A percentile compares a stretch with the other conserved stretches of the same genome.
These are phyloP conservation scores for Colletes latitarsis DNA, from an alignment of 1,140 invertebrate species.

Conservation along the genomic window DNA sequence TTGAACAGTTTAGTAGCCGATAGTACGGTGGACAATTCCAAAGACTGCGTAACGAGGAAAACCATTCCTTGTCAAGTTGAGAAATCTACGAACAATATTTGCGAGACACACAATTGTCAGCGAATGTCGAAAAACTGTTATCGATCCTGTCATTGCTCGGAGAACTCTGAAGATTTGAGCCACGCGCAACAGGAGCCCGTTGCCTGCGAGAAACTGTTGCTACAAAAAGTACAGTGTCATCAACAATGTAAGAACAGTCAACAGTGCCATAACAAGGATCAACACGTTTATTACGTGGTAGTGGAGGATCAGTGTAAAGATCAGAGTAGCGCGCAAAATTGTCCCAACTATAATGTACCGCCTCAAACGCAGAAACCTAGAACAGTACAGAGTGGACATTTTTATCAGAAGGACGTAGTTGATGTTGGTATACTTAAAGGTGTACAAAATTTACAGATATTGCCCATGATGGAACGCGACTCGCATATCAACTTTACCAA, in stretches of 20 bases:
- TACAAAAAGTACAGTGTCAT: not conserved
- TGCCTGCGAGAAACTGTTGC: not conserved
- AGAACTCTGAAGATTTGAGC: not conserved
- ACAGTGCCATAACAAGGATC: not conserved
- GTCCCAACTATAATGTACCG: not conserved
- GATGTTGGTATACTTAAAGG: constrained; percentile 16
- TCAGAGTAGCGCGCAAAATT: not conserved
- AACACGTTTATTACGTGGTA: constrained; percentile 9
- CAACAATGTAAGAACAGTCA: not conserved
- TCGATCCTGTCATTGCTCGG: not conserved
- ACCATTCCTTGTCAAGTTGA: not conserved
- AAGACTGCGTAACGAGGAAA: not conserved
- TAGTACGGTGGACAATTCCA: not conserved
- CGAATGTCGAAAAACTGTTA: not conserved
- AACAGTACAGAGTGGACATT: not conserved
- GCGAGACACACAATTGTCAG: not conserved
- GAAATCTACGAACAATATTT: not conserved
- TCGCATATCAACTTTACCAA: not conserved
- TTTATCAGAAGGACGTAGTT: not conserved
- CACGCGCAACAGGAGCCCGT: not conserved
- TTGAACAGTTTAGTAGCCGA: not conserved
- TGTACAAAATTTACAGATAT: constrained; percentile 21
- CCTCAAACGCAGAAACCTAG: not conserved
- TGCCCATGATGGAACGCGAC: not conserved
- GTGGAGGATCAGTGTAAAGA: constrained; percentile 14